A percentile compares a stretch with the other conserved stretches of the same genome.
Conservation (phyloP, 2,888 invertebrate species). For the Chorisops tibialis region DNA sequence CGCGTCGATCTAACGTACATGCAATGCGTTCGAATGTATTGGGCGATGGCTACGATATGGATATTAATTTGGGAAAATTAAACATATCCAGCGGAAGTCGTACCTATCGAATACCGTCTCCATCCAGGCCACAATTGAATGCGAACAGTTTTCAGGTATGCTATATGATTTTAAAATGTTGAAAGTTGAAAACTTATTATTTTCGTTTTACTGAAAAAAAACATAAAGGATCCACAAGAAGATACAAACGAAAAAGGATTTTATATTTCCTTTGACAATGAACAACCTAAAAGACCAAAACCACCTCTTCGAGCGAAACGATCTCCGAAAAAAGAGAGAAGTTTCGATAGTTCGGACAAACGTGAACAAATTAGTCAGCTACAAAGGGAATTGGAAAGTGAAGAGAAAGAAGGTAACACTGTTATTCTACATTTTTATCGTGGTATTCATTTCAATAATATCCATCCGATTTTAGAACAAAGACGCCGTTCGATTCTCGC, state of each 20-base stretch:
- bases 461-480: slow-evolving; percentile 29
- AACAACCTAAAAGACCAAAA: slow-evolving; percentile 83
- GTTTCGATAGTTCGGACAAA: slow-evolving; percentile 46
- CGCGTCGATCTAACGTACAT: slow-evolving; percentile 36
- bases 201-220: slow-evolving; percentile 25
- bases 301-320: slow-evolving; percentile 77
- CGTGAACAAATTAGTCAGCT: slow-evolving; percentile 49
- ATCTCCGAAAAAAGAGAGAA: slow-evolving; percentile 73
- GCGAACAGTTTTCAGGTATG: slow-evolving; percentile 66
- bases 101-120: slow-evolving; percentile 86
- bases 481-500: slow-evolving; percentile 31
- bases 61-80: slow-evolving; percentile 69
- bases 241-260: slow-evolving; percentile 74
- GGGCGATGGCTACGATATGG: slow-evolving; percentile 53
- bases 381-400: slow-evolving; percentile 54
- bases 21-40: slow-evolving; percentile 25
- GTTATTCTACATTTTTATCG: slow-evolving; percentile 34
- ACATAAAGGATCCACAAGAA: slow-evolving; percentile 52
- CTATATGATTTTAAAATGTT: neutral
- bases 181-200: neutral
- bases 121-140: slow-evolving; percentile 70
- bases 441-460: slow-evolving; percentile 30
- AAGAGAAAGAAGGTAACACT: slow-evolving; percentile 42
- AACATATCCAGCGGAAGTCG: slow-evolving; percentile 84
- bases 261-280: slow-evolving; percentile 90